Evolutionary conservation across 2,797 vertebrate genomes (phyloP).

Genomic region (Peromyscus nudipes): DNA sequence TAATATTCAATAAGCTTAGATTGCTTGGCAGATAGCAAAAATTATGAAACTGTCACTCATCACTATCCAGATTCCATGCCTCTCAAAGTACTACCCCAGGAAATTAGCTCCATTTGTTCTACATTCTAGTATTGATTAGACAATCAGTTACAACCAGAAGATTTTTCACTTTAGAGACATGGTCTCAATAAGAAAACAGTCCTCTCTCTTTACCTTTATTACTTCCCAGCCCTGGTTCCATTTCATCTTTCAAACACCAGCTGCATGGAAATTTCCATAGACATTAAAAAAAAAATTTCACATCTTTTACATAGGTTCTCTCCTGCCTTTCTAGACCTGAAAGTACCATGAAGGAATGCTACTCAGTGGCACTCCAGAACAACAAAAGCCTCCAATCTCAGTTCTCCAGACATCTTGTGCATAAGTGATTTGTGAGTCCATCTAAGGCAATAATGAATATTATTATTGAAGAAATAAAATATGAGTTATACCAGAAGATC

Average conservation of each 20-base stretch:
- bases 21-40: background rate
- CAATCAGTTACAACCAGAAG: background rate
- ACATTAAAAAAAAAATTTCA: background rate
- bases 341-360: background rate
- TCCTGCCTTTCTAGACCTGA: background rate
- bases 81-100: background rate
- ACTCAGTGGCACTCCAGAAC: background rate
- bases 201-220: background rate
- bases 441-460: background rate
- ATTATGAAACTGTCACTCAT: background rate
- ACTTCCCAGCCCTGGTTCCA: background rate
- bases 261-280: background rate
- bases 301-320: background rate
- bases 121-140: background rate
- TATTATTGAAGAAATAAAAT: slow-evolving; percentile 11
- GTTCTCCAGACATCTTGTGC: background rate
- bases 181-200: background rate
- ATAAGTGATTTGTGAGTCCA: background rate
- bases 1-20: background rate
- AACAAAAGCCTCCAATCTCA: background rate
- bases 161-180: background rate
- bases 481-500: background rate
- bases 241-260: slow-evolving; percentile 3
- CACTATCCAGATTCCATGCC: background rate
- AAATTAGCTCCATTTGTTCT: background rate